These are phyloP conservation scores for Chromis chromis DNA, from an alignment of 2,797 vertebrate species.

Conservation along the genomic window DNA sequence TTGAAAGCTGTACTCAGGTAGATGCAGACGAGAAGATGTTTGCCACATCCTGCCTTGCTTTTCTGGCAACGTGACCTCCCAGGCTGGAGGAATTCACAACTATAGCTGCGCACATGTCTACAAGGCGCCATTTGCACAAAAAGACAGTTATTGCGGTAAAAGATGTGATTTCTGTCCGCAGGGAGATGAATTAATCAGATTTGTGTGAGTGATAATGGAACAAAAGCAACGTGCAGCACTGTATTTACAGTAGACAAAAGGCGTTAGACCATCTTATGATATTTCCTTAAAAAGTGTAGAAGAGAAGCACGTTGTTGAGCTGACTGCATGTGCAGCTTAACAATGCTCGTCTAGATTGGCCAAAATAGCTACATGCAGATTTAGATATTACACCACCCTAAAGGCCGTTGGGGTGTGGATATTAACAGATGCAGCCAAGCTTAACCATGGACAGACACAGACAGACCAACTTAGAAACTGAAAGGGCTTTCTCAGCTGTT, in stretches of 20 bases:
- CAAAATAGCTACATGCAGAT: constrained; percentile 54
- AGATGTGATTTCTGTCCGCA: constrained; percentile 35
- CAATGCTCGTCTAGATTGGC: constrained; percentile 29
- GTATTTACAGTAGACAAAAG: neutral
- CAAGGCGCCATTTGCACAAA: constrained; percentile 34
- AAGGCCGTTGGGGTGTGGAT: constrained; percentile 56
- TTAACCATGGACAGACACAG: constrained; percentile 53
- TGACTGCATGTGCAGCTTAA: constrained; percentile 17
- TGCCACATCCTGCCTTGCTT: constrained; percentile 76
- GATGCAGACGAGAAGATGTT: constrained; percentile 35
- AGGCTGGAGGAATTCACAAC: constrained; percentile 45
- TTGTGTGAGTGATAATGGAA: constrained; percentile 14
- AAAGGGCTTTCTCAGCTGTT: constrained; percentile 76
- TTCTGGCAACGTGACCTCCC: constrained; percentile 43
- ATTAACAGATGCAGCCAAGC: constrained; percentile 69
- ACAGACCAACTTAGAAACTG: constrained; percentile 66
- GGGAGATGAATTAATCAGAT: constrained; percentile 17
- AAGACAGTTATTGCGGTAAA: constrained; percentile 52
- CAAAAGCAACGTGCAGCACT: constrained; percentile 6
- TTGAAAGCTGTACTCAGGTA: constrained; percentile 62
- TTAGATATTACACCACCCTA: constrained; percentile 58
- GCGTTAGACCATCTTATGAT: neutral
- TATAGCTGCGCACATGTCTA: constrained; percentile 22
- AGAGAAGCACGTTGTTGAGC: constrained; percentile 7
- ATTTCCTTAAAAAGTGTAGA: neutral